Evolutionary conservation across 2,113 vertebrate genomes (phyloP).

Genomic region (Pachyramphus minor): DNA sequence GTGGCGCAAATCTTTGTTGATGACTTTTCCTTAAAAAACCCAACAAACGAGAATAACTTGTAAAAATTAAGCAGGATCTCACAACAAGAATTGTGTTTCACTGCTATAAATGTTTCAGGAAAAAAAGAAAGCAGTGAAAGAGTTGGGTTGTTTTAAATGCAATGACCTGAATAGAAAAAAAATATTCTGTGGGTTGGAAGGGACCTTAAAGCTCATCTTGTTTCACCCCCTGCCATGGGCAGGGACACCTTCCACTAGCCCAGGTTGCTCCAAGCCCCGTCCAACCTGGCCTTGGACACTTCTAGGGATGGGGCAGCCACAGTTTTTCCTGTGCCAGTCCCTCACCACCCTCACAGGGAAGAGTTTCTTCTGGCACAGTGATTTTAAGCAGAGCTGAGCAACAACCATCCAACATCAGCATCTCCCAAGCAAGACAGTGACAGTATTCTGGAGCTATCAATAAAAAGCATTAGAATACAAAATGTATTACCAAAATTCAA

Average conservation of each 20-base stretch:
- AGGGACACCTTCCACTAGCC: not conserved
- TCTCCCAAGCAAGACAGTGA: not conserved
- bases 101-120: not conserved
- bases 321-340: not conserved
- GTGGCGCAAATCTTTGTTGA: conserved; percentile 96
- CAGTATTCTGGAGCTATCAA: not conserved
- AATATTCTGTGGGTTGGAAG: not conserved
- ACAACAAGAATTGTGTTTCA: not conserved
- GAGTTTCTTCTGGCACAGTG: not conserved
- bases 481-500: not conserved
- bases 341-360: not conserved
- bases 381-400: not conserved
- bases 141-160: not conserved
- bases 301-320: not conserved
- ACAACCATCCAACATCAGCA: not conserved
- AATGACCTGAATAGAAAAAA: not conserved
- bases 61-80: not conserved
- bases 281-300: not conserved
- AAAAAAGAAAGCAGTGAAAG: not conserved
- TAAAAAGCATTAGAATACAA: not conserved
- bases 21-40: conserved; percentile 86
- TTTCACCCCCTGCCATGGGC: not conserved
- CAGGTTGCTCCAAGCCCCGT: not conserved
- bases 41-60: not conserved
- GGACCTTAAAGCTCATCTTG: not conserved